A percentile compares a stretch with the other conserved stretches of the same genome.
These are phyloP conservation scores for Hippocampus mohnikei DNA, from an alignment of 2,113 vertebrate species.

Conservation along the genomic window DNA sequence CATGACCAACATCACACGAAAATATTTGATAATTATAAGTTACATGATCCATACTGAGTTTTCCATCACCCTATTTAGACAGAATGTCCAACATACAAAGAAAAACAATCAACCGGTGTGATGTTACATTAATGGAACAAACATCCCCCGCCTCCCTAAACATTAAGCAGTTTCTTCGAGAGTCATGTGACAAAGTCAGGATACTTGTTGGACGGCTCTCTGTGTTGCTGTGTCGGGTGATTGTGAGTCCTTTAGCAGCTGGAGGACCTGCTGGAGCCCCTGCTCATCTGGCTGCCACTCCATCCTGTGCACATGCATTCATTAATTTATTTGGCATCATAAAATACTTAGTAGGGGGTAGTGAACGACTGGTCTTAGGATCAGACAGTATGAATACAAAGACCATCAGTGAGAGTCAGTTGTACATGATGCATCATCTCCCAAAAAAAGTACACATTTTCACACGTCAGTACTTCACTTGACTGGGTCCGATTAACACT, in stretches of 20 bases:
- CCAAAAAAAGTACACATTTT: slow-evolving; percentile 9
- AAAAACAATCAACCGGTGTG: neutral
- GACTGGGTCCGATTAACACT: too few species aligned
- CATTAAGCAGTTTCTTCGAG: too few species aligned
- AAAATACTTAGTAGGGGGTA: neutral
- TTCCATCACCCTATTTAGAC: neutral
- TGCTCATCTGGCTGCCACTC: slow-evolving; percentile 96
- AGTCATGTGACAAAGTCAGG: slow-evolving; percentile 51
- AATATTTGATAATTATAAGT: neutral
- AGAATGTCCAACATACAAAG: neutral
- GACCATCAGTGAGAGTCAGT: slow-evolving; percentile 56
- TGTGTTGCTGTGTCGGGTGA: slow-evolving; percentile 92
- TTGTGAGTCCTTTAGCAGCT: slow-evolving; percentile 92
- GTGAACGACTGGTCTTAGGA: slow-evolving; percentile 28
- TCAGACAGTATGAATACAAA: slow-evolving; percentile 70
- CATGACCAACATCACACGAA: neutral
- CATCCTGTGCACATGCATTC: slow-evolving; percentile 68
- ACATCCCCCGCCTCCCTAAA: neutral
- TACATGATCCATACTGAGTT: neutral
- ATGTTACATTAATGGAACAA: neutral
- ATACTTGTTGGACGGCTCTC: slow-evolving; percentile 91
- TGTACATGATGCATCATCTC: slow-evolving; percentile 56
- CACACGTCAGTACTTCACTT: too few species aligned
- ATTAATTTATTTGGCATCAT: neutral
- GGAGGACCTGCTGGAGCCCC: slow-evolving; percentile 92